Base-by-base conservation (phyloP, 1,140 invertebrate genomes). In the Ylistrum balloti region DNA sequence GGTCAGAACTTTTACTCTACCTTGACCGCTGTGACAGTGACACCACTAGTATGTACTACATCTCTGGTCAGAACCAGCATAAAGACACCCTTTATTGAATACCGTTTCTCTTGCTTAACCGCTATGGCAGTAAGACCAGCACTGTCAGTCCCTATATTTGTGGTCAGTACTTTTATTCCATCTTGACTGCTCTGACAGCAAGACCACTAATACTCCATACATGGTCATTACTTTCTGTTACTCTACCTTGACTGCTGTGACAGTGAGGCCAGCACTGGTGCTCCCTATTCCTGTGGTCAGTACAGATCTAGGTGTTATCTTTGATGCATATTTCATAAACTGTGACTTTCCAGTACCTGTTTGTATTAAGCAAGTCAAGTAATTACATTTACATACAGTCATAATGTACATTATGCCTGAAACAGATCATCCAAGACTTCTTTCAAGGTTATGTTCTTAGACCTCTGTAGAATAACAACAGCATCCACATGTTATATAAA, bases 181-280 rank as follows among this genome's bases (percentile, higher is more conserved):
- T 17, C 41, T 45, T 45, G 41, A 45, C 41, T 17, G 20, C 41
- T 45, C 10, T 45, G 41, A 45, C 41, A 45, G 17, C 20, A 17
- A 45, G 41, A 45, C 17, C 41, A 45, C 86, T 38, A 34, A 33
- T 87, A 34, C 22, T 33, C 33, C 33, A 89, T 33, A 35, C 22
- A 3, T n/a, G n/a, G 41, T 33, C 7, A 22, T 35, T 34, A 91
- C 86, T n/a, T 41, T 28, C 28, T 33, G n/a, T 32, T 74, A 94
- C 95, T 93, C 95, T 45, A 98, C 98, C 97, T 97, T 98, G 11
- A 98, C 97, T 85, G 98, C 98, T 88, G 98, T 97, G 86, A 98
- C 98, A 28, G 98, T 99, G 28, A 99, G 97, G 10, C 98, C 98
- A 92, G 98, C 98, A 91, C 97, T 97, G 7, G 98, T 98, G 87